These are phyloP conservation scores for Bambusicola thoracicus DNA, from an alignment of 2,113 vertebrate genomes.

Conservation along the genomic window DNA sequence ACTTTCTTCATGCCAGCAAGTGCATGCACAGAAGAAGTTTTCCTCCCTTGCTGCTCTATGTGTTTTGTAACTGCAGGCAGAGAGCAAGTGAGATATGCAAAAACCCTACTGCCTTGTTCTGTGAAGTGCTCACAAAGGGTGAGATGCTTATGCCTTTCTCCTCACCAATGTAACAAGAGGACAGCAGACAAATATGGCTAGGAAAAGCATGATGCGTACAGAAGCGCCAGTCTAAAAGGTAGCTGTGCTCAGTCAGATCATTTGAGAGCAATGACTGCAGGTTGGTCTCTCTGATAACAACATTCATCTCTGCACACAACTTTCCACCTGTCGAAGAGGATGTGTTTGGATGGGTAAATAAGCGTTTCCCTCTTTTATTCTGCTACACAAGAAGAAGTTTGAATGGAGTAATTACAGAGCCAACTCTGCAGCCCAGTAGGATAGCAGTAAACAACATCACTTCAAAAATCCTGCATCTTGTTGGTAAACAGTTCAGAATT, in stretches of 20 bases:
- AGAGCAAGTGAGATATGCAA: slow-evolving; percentile 8
- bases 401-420: background rate
- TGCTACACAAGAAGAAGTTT: background rate
- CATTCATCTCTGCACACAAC: background rate
- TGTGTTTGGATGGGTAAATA: background rate
- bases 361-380: background rate
- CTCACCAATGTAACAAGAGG: background rate
- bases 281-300: background rate
- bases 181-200: background rate
- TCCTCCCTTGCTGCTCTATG: background rate
- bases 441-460: background rate
- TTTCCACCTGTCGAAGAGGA: background rate
- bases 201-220: background rate
- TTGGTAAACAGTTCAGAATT: background rate
- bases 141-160: background rate
- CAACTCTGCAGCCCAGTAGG: background rate
- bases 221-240: background rate
- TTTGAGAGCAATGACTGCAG: slow-evolving; percentile 11
- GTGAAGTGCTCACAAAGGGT: slow-evolving; percentile 12
- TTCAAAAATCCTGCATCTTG: background rate
- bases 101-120: background rate
- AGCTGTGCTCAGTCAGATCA: slow-evolving; percentile 2
- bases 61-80: background rate
- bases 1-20: background rate
- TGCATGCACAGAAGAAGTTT: background rate